A percentile compares a stretch with the other conserved stretches of the same genome.
phyloP scores from a whole-genome alignment of 1,140 invertebrate species.

The Mactra quadrangularis region DNA sequence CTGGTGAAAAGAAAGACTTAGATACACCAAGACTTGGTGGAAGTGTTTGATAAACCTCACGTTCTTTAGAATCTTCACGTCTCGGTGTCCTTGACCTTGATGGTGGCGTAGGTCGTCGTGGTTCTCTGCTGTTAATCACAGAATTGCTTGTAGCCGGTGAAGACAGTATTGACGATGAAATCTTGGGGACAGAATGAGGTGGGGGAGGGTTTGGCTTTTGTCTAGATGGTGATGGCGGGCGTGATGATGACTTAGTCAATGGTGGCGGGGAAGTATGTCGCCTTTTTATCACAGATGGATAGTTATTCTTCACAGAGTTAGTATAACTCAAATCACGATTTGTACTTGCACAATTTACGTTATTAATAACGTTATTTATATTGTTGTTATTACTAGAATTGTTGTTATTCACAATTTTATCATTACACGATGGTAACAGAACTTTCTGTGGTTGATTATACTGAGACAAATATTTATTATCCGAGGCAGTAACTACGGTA shows the following conservation, averaged over 20 bases:
- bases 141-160: conserved; percentile 9
- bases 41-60: conserved; percentile 37
- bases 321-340: conserved; percentile 3
- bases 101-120: conserved; percentile 11
- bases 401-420: background rate
- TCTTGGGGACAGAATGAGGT: background rate
- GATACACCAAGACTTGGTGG: conserved; percentile 44
- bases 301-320: background rate
- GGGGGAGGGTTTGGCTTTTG: conserved; percentile 12
- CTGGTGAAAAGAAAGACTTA: conserved; percentile 49
- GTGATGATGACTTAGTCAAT: conserved; percentile 20
- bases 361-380: background rate
- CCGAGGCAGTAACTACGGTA: background rate
- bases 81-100: conserved; percentile 10
- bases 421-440: too few relatives aligned
- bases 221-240: conserved; percentile 8
- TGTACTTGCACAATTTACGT: background rate
- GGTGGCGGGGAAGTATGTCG: conserved; percentile 42
- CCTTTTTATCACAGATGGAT: conserved; percentile 54
- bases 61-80: conserved; percentile 26
- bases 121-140: conserved; percentile 43
- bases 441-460: conserved; percentile 2
- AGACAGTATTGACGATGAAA: background rate
- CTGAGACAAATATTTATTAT: conserved; percentile 25
- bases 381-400: conserved; percentile 17